These are phyloP conservation scores for Diadophis punctatus DNA, from an alignment of 2,113 vertebrate species.

Conservation along the genomic window DNA sequence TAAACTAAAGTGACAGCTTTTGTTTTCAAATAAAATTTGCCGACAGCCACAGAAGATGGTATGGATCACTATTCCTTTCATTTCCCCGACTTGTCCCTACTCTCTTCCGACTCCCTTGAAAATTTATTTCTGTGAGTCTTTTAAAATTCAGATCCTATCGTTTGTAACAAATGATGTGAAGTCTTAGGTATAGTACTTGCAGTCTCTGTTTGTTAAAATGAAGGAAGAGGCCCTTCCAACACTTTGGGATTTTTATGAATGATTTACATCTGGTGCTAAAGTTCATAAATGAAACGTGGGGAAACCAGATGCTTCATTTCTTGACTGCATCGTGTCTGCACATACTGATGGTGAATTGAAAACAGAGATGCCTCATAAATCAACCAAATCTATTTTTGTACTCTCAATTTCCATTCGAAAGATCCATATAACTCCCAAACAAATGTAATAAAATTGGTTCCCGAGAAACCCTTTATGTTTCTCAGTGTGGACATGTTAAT, in stretches of 20 bases:
- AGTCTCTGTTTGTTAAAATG: constrained; percentile 67
- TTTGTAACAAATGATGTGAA: constrained; percentile 65
- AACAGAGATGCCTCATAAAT: constrained; percentile 70
- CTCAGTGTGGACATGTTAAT: constrained; percentile 58
- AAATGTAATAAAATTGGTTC: constrained; percentile 65
- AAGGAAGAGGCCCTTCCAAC: constrained; percentile 64
- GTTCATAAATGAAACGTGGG: constrained; percentile 72
- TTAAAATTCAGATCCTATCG: constrained; percentile 64
- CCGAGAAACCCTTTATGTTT: constrained; percentile 64
- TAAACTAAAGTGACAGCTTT: constrained; percentile 43
- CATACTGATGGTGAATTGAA: constrained; percentile 73
- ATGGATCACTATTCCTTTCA: constrained; percentile 37
- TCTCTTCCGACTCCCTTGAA: constrained; percentile 28
- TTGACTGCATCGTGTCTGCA: constrained; percentile 65
- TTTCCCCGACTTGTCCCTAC: constrained; percentile 7
- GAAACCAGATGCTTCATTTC: constrained; percentile 74
- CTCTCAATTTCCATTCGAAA: constrained; percentile 70
- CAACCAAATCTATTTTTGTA: constrained; percentile 67
- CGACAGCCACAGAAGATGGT: constrained; percentile 35
- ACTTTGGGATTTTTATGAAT: constrained; percentile 72
- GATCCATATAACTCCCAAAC: constrained; percentile 64
- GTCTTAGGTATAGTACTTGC: constrained; percentile 57
- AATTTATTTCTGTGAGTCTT: constrained; percentile 59
- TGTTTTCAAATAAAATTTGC: constrained; percentile 43
- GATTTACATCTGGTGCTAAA: constrained; percentile 79